Evolutionary conservation across 2,797 vertebrate genomes (phyloP).

Genomic region (Periparus ater): DNA sequence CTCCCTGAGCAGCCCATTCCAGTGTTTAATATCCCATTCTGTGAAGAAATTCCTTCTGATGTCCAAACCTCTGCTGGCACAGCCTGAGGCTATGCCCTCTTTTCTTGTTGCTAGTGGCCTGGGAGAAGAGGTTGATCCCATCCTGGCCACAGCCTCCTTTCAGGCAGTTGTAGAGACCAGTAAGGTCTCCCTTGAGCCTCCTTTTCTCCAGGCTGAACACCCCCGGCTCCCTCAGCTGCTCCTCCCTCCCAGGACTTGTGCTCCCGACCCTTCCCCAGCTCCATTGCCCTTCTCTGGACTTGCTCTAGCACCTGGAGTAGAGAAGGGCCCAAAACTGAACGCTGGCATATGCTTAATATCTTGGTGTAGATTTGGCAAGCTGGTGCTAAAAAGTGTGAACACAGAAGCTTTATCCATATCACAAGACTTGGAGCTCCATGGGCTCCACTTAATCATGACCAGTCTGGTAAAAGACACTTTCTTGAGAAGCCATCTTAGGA

Average conservation of each 20-base stretch:
- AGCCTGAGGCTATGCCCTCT: neutral
- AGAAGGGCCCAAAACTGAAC: neutral
- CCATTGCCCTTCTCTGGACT: rapidly evolving
- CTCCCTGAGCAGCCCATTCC: neutral
- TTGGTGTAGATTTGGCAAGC: neutral
- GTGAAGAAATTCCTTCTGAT: neutral
- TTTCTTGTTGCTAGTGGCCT: neutral
- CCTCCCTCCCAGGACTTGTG: neutral
- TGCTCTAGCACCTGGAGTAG: rapidly evolving
- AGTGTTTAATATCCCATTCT: neutral
- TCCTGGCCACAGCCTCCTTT: neutral
- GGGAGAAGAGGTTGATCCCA: neutral
- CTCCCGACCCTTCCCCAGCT: neutral
- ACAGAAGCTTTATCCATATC: neutral
- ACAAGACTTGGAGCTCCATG: neutral
- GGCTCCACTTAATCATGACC: neutral
- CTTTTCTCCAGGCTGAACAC: neutral
- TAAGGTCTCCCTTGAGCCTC: neutral
- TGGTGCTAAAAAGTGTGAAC: neutral
- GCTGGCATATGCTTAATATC: rapidly evolving
- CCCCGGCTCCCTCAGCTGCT: neutral
- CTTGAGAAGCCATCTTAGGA: neutral
- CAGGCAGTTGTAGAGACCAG: rapidly evolving
- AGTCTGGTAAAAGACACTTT: neutral
- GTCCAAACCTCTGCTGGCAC: neutral